Evolutionary conservation across 2,888 invertebrate genomes (phyloP), one percentile per base, ranked within the genome.

Genomic region (Eulithis prunata): DNA sequence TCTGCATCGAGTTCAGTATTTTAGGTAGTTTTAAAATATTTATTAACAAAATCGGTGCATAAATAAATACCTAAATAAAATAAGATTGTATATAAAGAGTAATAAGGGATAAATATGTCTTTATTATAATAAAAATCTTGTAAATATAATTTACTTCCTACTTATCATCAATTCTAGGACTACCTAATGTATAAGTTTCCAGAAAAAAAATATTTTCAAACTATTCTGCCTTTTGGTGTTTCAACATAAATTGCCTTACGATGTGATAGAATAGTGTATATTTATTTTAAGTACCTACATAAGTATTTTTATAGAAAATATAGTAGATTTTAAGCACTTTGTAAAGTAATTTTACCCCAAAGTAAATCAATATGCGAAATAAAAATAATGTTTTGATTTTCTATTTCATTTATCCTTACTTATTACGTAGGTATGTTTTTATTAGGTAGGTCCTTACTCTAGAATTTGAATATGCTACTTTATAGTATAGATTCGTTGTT

Each of bases 261-360:
- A 84, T 89, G 88, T 89, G 89, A 89, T 88, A 83, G 75, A 73
- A 79, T 76, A 80, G 71, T 81, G 77, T 84, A 79, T 88, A 89
- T 88, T 87, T 88, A 87, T 89, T 82, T 71, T 71, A 79, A 78
- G 79, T 70, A 79, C 77, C 79, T 74, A 58, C 41, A 41, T 41
- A 41, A 62, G 62, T 75, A 79, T 77, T 77, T 75, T 79, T 81
- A 80, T 81, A 75, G 63, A 62, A 58, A 43, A 70, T 71, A 71
- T 66, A 62, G 74, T 38, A 64, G 13, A 45, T 38, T 38, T n/a
- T 84, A 83, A 82, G 82, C 76, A 78, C 78, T 82, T 83, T 86
- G 83, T 87, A 84, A 41, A 82, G 79, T 84, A 82, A 21, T 79
- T 78, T 85, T 85, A 86, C 79, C 80, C 21, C 71, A 80, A 78